A percentile compares a stretch with the other conserved stretches of the same genome.
These are phyloP conservation scores for Triops cancriformis DNA, from an alignment of 1,140 invertebrate genomes.

Conservation along the genomic window DNA sequence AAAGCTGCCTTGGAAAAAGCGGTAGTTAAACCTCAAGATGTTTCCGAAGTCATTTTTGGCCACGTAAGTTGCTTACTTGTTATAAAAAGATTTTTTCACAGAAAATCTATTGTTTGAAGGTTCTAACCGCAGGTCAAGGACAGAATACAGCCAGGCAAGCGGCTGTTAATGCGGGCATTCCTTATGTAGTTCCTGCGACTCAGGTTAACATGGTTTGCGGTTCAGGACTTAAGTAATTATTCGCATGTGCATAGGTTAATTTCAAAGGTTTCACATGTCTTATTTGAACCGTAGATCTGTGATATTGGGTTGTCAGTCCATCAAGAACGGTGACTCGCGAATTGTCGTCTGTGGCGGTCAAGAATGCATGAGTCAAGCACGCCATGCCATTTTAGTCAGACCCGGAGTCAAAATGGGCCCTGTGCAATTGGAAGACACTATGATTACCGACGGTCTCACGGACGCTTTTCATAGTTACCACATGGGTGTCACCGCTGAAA, in stretches of 20 bases:
- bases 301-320: slow-evolving; percentile 56
- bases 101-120: slow-evolving; percentile 42
- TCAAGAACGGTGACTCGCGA: slow-evolving; percentile 56
- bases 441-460: slow-evolving; percentile 67
- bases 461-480: slow-evolving; percentile 69
- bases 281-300: slow-evolving; percentile 49
- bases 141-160: slow-evolving; percentile 82
- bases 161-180: slow-evolving; percentile 64
- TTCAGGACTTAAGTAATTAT: slow-evolving; percentile 62
- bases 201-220: slow-evolving; percentile 79
- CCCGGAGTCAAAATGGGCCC: slow-evolving; percentile 61
- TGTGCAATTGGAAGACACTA: slow-evolving; percentile 54
- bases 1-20: slow-evolving; percentile 58
- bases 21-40: slow-evolving; percentile 51
- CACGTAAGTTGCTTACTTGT: slow-evolving; percentile 51
- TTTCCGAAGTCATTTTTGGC: slow-evolving; percentile 77
- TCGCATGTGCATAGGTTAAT: too few relatives aligned
- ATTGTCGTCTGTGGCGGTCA: slow-evolving; percentile 73
- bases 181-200: slow-evolving; percentile 60
- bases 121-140: slow-evolving; percentile 60
- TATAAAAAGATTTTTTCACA: not conserved
- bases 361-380: slow-evolving; percentile 75
- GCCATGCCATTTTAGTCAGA: slow-evolving; percentile 59
- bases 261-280: too few relatives aligned
- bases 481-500: slow-evolving; percentile 82